phyloP scores from a whole-genome alignment of 2,888 invertebrate species.

The Caenorhabditis wallacei region DNA sequence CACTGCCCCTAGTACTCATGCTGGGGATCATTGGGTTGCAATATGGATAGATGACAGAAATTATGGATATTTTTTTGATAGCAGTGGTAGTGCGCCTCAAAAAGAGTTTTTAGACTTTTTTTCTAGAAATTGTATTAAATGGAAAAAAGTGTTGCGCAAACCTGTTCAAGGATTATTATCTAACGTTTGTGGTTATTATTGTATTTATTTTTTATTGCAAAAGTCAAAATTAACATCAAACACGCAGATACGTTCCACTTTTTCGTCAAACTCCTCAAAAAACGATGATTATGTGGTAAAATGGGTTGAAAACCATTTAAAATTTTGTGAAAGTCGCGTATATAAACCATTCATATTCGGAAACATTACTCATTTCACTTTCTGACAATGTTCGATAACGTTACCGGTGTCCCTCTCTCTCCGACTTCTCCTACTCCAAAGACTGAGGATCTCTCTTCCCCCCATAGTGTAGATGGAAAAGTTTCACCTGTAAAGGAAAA shows the following conservation, averaged over 20 bases:
- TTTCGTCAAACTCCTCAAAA: conserved; percentile 2
- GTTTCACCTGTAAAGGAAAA: too few species aligned
- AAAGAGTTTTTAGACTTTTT: conserved; percentile 18
- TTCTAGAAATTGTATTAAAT: conserved; percentile 8
- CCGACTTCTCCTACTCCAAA: background rate
- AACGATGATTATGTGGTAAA: conserved; percentile 3
- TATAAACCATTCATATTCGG: conserved; percentile 1
- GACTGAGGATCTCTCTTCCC: too few species aligned
- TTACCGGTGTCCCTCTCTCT: background rate
- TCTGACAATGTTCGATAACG: background rate
- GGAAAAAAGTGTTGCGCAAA: conserved; percentile 8
- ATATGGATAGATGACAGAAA: conserved; percentile 21
- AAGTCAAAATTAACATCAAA: background rate
- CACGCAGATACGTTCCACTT: background rate
- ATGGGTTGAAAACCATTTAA: conserved; percentile 4
- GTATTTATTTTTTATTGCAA: conserved; percentile 16
- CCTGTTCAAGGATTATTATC: conserved; percentile 15
- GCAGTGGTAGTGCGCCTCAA: background rate
- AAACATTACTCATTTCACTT: background rate
- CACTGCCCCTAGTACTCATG: conserved; percentile 2
- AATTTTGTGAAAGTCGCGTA: background rate
- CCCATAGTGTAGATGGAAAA: too few species aligned
- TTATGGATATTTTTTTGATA: conserved; percentile 17
- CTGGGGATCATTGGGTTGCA: conserved; percentile 30
- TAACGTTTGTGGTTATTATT: too few species aligned